These are phyloP conservation scores for Neocrepidodera transversa DNA, from an alignment of 2,888 invertebrate genomes.

Conservation along the genomic window DNA sequence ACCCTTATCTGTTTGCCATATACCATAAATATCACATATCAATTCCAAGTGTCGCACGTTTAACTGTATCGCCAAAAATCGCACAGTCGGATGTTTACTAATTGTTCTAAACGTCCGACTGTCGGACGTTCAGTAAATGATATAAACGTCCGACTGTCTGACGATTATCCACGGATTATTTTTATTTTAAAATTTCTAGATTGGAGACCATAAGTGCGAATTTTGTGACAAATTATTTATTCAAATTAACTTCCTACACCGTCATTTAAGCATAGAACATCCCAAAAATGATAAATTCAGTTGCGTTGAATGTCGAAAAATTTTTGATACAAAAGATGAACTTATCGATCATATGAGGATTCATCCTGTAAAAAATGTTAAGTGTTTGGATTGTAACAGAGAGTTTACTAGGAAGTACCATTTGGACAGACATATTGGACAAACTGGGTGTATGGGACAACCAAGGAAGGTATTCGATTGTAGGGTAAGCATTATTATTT, in stretches of 20 bases:
- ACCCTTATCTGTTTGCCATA: too few species aligned
- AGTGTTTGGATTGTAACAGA: conserved; percentile 73
- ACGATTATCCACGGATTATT: too few species aligned
- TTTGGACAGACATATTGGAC: conserved; percentile 72
- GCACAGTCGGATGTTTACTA: too few species aligned
- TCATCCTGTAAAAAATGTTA: conserved; percentile 69
- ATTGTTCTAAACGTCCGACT: too few species aligned
- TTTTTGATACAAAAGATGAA: conserved; percentile 68
- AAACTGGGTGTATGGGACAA: conserved; percentile 72
- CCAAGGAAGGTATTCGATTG: conserved; percentile 65
- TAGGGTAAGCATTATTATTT: conserved; percentile 59
- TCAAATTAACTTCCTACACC: conserved; percentile 69
- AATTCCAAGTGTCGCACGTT: too few species aligned
- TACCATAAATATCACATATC: too few species aligned
- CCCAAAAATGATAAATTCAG: conserved; percentile 66
- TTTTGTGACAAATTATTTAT: conserved; percentile 78
- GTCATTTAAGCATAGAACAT: conserved; percentile 75
- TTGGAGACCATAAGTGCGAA: conserved; percentile 64
- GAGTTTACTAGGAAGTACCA: conserved; percentile 80
- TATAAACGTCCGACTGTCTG: too few species aligned
- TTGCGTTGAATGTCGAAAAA: conserved; percentile 72
- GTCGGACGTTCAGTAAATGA: too few species aligned
- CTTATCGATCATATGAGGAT: conserved; percentile 73
- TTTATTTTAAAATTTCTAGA: conserved; percentile 49
- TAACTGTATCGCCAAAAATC: too few species aligned